phyloP scores from a whole-genome alignment of 2,113 vertebrate species.

The Lophotis ruficrista region DNA sequence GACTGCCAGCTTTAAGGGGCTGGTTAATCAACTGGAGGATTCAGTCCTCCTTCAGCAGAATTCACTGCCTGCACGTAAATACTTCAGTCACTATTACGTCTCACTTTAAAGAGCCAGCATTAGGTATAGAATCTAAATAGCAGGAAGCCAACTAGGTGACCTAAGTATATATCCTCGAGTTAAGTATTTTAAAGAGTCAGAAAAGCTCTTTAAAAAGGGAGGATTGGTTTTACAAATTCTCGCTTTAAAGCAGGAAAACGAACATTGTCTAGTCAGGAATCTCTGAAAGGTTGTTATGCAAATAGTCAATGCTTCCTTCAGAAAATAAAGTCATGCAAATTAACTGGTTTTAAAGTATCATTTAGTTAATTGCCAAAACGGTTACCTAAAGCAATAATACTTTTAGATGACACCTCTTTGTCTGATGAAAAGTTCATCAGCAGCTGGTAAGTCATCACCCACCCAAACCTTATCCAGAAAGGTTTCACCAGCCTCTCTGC shows the following conservation, averaged over 20 bases:
- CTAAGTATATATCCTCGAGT: not conserved
- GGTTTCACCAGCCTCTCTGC: constrained; percentile 37
- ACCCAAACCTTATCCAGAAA: constrained; percentile 16
- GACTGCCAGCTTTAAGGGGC: not conserved
- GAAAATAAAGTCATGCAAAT: not conserved
- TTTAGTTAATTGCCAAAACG: not conserved
- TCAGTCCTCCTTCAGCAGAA: not conserved
- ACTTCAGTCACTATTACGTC: not conserved
- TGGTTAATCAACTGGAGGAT: not conserved
- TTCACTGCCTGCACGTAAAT: not conserved
- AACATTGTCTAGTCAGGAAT: not conserved
- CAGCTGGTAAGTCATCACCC: constrained; percentile 4
- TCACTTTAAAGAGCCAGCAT: not conserved
- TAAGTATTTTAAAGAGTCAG: not conserved
- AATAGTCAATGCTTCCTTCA: not conserved
- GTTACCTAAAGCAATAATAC: not conserved
- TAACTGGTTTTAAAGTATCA: not conserved
- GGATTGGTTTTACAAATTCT: not conserved
- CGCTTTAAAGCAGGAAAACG: not conserved
- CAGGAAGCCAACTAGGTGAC: not conserved
- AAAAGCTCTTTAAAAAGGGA: not conserved
- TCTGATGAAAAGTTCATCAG: not conserved
- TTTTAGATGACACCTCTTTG: not conserved
- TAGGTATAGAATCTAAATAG: not conserved
- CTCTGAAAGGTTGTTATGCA: not conserved